Evolutionary conservation across 2,888 invertebrate species (phyloP).

Genomic region (Neuroscelio doddi): DNA sequence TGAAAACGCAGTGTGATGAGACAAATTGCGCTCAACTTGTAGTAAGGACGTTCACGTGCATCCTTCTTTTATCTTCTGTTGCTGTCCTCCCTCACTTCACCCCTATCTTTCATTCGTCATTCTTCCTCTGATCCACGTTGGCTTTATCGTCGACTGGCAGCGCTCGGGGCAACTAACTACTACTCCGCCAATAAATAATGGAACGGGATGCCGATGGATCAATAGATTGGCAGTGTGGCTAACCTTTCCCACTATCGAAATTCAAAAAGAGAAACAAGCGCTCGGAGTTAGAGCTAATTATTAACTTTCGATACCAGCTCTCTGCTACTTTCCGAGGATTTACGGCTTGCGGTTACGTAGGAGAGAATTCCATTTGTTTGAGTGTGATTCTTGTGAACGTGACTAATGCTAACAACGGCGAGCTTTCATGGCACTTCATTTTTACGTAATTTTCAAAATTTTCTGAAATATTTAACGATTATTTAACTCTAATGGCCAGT

Average conservation of each 20-base stretch:
- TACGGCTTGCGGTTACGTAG: conserved; percentile 38
- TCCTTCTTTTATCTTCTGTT: conserved; percentile 28
- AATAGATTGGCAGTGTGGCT: conserved; percentile 25
- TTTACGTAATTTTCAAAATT: conserved; percentile 43
- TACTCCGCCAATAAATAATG: conserved; percentile 39
- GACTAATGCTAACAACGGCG: conserved; percentile 40
- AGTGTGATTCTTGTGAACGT: conserved; percentile 39
- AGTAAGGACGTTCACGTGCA: conserved; percentile 43
- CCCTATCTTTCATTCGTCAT: conserved; percentile 35
- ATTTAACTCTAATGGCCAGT: no score
- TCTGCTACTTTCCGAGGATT: conserved; percentile 37
- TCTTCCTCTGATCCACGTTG: conserved; percentile 22
- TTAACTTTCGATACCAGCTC: conserved; percentile 46
- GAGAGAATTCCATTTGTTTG: conserved; percentile 40
- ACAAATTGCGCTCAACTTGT: conserved; percentile 44
- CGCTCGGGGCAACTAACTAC: conserved; percentile 38
- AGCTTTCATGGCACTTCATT: conserved; percentile 36
- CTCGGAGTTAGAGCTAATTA: conserved; percentile 41
- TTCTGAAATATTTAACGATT: background rate
- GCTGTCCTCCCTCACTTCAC: conserved; percentile 21
- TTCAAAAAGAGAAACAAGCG: conserved; percentile 34
- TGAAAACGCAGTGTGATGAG: conserved; percentile 35
- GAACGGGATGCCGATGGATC: conserved; percentile 28
- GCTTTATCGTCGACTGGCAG: conserved; percentile 39
- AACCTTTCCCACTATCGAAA: conserved; percentile 8